Evolutionary conservation across 2,797 vertebrate genomes (phyloP).

Genomic region (Antrozous pallidus): DNA sequence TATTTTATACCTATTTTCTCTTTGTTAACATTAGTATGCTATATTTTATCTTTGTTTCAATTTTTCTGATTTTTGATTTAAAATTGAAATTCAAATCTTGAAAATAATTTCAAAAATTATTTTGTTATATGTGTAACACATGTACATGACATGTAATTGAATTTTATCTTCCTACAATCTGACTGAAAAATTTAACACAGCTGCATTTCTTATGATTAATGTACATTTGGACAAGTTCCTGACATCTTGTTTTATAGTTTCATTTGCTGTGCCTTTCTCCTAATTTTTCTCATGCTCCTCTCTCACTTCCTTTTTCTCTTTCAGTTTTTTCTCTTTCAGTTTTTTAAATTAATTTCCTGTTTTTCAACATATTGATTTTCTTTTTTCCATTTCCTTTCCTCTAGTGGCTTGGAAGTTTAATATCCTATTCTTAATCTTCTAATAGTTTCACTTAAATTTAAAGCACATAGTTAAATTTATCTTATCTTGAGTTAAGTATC

Average conservation of each 20-base stretch:
- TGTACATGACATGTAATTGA: background rate
- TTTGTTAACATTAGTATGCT: background rate
- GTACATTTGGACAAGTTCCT: background rate
- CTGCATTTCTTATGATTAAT: background rate
- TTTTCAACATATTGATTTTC: background rate
- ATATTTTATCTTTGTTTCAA: constrained; percentile 4
- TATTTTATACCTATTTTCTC: constrained; percentile 1
- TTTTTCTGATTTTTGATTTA: background rate
- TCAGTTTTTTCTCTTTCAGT: background rate
- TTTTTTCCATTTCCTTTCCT: background rate
- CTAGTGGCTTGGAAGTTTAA: background rate
- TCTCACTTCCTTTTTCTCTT: background rate
- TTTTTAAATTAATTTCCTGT: background rate
- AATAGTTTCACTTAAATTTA: background rate
- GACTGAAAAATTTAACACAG: background rate
- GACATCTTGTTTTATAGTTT: background rate
- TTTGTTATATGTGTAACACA: background rate
- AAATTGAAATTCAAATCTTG: background rate
- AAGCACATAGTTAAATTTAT: background rate
- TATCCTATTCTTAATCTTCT: background rate
- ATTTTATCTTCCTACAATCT: background rate
- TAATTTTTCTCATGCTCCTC: background rate
- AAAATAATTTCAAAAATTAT: background rate
- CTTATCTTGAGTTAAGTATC: background rate
- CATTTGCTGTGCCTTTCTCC: background rate